Conservation (phyloP, 1,140 invertebrate genomes). For the Sipha flava region DNA sequence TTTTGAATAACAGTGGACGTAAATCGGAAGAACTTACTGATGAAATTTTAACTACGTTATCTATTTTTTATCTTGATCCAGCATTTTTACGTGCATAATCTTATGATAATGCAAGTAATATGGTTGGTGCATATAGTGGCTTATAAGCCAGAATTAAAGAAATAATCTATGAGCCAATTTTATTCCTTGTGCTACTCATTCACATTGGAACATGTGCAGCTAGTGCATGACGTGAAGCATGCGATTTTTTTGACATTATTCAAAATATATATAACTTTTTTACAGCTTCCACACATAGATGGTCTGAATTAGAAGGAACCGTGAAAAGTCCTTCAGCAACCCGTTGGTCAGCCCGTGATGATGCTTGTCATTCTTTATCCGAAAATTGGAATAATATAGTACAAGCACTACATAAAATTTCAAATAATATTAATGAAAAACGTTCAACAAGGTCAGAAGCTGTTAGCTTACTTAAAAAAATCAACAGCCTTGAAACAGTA, state of each 20-base stretch:
- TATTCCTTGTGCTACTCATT: too few species aligned
- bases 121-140: too few species aligned
- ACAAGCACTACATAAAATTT: background rate
- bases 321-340: background rate
- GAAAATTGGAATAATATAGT: background rate
- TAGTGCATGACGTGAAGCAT: background rate
- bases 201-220: background rate
- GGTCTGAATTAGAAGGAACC: background rate
- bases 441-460: background rate
- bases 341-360: background rate
- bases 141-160: too few species aligned
- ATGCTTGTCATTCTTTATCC: background rate
- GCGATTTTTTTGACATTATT: background rate
- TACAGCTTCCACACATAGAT: background rate
- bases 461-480: background rate
- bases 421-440: background rate
- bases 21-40: too few species aligned
- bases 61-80: too few species aligned
- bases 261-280: background rate
- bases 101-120: too few species aligned
- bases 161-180: too few species aligned
- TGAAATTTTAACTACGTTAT: too few species aligned
- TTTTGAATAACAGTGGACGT: too few species aligned
- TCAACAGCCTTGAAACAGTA: background rate
- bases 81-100: too few species aligned